Evolutionary conservation across 2,113 vertebrate species (phyloP).

Genomic region (Salvelinus namaycush): DNA sequence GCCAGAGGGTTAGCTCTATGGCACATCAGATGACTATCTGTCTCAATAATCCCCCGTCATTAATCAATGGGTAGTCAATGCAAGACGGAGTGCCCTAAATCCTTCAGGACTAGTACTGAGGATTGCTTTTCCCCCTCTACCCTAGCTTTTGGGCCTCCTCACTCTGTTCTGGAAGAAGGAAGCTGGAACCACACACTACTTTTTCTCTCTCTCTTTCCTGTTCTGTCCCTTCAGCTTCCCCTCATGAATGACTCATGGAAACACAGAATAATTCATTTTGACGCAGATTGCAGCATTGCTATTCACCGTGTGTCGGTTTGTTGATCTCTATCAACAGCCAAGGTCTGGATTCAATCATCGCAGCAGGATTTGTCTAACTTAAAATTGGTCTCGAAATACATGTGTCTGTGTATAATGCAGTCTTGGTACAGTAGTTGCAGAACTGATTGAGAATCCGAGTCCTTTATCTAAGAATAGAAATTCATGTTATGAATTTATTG

Average conservation of each 20-base stretch:
- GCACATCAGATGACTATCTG: neutral
- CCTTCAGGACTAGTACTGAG: neutral
- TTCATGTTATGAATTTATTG: too few species aligned
- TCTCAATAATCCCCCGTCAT: neutral
- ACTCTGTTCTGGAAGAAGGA: neutral
- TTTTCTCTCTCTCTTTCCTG: neutral
- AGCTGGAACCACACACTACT: neutral
- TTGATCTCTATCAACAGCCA: conserved; percentile 60
- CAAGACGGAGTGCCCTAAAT: neutral
- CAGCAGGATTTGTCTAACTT: conserved; percentile 48
- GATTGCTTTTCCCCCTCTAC: neutral
- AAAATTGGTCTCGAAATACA: conserved; percentile 54
- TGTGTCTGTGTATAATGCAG: conserved; percentile 10
- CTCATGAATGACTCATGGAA: conserved; percentile 61
- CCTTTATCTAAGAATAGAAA: too few species aligned
- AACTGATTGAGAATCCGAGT: too few species aligned
- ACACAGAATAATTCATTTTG: conserved; percentile 48
- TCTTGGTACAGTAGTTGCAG: too few species aligned
- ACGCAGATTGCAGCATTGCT: neutral
- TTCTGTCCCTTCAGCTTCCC: conserved; percentile 14
- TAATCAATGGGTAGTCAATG: neutral
- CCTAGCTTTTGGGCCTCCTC: neutral
- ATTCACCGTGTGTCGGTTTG: conserved; percentile 19
- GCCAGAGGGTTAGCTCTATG: neutral
- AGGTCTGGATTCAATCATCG: conserved; percentile 66